Percentiles rank a stretch among this genome's conserved stretches.
Evolutionary conservation across 1,140 invertebrate genomes (phyloP).

Genomic region (Pteromalus puparum): DNA sequence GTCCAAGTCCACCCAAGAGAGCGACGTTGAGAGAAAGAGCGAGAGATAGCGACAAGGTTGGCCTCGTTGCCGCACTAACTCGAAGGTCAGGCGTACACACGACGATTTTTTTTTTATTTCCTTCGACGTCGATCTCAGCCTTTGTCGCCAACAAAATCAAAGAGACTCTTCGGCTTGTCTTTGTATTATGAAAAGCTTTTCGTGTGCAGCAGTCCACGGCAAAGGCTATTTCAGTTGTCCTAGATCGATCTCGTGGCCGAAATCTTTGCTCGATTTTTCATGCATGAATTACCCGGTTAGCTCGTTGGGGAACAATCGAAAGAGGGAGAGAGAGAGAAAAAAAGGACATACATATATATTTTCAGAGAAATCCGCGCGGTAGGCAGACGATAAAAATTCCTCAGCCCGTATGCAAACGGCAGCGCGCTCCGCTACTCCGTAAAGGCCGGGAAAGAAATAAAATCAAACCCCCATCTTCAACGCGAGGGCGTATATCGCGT

Average conservation of each 20-base stretch:
- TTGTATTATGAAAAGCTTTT: background rate
- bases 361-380: background rate
- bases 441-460: background rate
- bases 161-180: background rate
- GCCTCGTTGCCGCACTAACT: background rate
- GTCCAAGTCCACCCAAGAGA: background rate
- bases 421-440: background rate
- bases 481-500: background rate
- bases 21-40: background rate
- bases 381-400: background rate
- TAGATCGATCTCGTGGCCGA: background rate
- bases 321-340: background rate
- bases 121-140: background rate
- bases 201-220: no score
- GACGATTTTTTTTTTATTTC: background rate
- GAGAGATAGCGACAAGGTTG: background rate
- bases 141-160: background rate
- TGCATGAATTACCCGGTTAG: background rate
- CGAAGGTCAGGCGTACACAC: slow-evolving; percentile 11
- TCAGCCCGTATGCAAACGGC: background rate
- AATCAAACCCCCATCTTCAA: background rate
- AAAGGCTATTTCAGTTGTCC: background rate
- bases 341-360: background rate
- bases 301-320: background rate
- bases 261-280: background rate